Percentiles rank a stretch among this genome's conserved stretches.
phyloP scores from a whole-genome alignment of 2,113 vertebrate genomes.

The Cyprinodon brontotheroides region DNA sequence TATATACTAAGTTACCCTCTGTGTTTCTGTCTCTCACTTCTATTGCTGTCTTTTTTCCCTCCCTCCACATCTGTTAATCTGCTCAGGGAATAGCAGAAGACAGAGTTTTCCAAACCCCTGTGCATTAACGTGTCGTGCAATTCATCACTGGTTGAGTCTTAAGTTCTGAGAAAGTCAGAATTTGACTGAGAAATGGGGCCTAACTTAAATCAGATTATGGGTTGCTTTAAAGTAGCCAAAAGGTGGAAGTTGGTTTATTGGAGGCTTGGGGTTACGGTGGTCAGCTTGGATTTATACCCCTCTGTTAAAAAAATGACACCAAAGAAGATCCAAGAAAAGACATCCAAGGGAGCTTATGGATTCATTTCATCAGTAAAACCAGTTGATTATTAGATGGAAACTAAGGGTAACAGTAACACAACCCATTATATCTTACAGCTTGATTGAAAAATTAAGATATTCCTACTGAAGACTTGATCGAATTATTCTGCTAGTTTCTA shows the following conservation, averaged over 20 bases:
- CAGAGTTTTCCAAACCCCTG: constrained; percentile 73
- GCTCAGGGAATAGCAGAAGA: constrained; percentile 77
- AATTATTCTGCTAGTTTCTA: constrained; percentile 14
- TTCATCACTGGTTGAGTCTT: constrained; percentile 71
- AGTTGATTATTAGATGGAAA: not conserved
- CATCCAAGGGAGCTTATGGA: not conserved
- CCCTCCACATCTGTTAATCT: constrained; percentile 79
- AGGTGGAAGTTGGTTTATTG: constrained; percentile 49
- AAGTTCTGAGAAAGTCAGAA: constrained; percentile 64
- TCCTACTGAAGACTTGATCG: constrained; percentile 14
- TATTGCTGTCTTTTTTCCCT: constrained; percentile 44
- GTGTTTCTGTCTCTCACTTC: constrained; percentile 52
- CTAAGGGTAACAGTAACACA: not conserved
- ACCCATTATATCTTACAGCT: constrained; percentile 1
- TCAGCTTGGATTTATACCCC: constrained; percentile 16
- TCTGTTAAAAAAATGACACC: not conserved
- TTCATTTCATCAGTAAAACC: not conserved
- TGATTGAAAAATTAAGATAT: not conserved
- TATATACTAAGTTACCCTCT: constrained; percentile 20
- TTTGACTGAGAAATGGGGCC: constrained; percentile 58
- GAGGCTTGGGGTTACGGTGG: constrained; percentile 35
- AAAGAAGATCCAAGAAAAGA: not conserved
- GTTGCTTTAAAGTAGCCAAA: constrained; percentile 57
- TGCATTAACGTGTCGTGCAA: constrained; percentile 76
- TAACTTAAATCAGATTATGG: constrained; percentile 49